Evolutionary conservation across 2,113 vertebrate species (phyloP), one percentile per base, ranked within the genome.

Genomic region (Colaptes auratus): DNA sequence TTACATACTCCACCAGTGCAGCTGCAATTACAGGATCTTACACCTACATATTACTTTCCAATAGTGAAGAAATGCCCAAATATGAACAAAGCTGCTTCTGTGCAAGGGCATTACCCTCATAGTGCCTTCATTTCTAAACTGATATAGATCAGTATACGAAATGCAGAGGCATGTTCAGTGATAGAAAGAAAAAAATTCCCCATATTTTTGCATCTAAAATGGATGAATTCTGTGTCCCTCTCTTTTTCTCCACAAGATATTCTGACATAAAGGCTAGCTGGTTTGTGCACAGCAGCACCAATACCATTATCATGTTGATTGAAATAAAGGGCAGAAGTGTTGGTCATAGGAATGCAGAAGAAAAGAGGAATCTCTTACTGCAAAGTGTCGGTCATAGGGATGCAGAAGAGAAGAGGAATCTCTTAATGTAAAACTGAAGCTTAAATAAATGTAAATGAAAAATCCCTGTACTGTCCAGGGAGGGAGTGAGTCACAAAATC

Each of bases 301-400:
- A 92, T 93, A 76, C 83, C 77, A 90, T 95, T 94, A 82, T 90
- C 70, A 58, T 89, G 77, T 94, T 96, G 93, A 94, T 72, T 92
- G 93, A 96, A 66, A 66, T 92, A 92, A 90, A 96, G 96, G 96
- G 91, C 95, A 95, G 77, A 83, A 75, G 16, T 42, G 39, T 59
- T 93, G 88, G 90, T 92, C 10, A 5, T 33, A 44, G 74, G 27
- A 50, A 61, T 84, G 74, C 88, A 89, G 86, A 74, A 86, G 72
- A 88, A 33, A 93, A 81, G 58, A 78, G 77, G 28, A 92, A 90
- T 89, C 55, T 74, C 66, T 73, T 86, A 20, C 55, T 85, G 78
- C 55, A 66, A 90, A 96, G 16, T 42, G 44, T 59, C 92, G 86
- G 89, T 90, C 10, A 5, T 31, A 44, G 74, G 27, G 55, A 61